These are phyloP conservation scores for Ochropleura plecta DNA, from an alignment of 2,888 invertebrate genomes.

Conservation along the genomic window DNA sequence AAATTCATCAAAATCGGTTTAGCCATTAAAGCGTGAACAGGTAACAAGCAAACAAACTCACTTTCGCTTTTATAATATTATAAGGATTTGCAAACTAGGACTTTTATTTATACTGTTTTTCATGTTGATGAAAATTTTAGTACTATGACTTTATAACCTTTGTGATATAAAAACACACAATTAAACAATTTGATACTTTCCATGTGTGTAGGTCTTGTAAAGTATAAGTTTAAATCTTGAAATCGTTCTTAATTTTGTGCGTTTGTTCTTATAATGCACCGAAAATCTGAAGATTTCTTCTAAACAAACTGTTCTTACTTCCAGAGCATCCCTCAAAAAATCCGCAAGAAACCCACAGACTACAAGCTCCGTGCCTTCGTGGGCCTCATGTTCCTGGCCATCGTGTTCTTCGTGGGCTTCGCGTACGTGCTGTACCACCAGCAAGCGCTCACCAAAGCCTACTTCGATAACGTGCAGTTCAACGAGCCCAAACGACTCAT, in stretches of 20 bases:
- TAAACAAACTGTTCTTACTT: slow-evolving; percentile 61
- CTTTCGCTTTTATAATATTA: no score
- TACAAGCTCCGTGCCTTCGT: slow-evolving; percentile 96
- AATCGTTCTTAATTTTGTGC: not conserved
- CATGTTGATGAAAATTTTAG: not conserved
- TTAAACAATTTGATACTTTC: not conserved
- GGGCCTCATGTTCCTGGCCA: slow-evolving; percentile 94
- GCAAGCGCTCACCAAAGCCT: slow-evolving; percentile 95
- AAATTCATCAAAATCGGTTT: no score
- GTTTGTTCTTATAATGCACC: no score
- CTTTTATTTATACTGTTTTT: not conserved
- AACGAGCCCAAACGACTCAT: slow-evolving; percentile 94
- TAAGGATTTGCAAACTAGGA: not conserved
- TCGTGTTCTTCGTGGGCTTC: slow-evolving; percentile 95
- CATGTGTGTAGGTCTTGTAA: not conserved
- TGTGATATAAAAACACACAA: not conserved
- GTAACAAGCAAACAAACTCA: no score
- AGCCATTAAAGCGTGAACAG: no score
- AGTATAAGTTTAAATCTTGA: not conserved
- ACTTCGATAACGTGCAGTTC: slow-evolving; percentile 96
- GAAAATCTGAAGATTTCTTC: not conserved
- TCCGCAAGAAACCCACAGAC: slow-evolving; percentile 93
- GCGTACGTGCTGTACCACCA: slow-evolving; percentile 96
- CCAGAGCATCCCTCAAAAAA: slow-evolving; percentile 94
- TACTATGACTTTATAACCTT: no score